Evolutionary conservation across 2,113 vertebrate genomes (phyloP).

Genomic region (Cheirogaleus medius): DNA sequence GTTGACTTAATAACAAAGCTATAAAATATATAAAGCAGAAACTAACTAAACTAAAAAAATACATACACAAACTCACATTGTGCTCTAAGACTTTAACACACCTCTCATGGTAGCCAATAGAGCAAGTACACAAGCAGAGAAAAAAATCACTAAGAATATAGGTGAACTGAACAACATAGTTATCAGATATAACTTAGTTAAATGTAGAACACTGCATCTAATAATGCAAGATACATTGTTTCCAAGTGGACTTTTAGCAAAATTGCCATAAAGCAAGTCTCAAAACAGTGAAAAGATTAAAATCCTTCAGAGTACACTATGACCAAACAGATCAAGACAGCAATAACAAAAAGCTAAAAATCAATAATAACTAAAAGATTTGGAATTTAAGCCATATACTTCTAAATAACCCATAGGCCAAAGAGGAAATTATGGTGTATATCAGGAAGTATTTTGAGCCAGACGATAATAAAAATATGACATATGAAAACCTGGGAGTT

Average conservation of each 20-base stretch:
- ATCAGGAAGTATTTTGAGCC: constrained; percentile 42
- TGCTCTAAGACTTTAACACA: neutral
- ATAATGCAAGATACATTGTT: neutral
- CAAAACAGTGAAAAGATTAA: constrained; percentile 26
- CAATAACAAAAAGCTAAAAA: constrained; percentile 19
- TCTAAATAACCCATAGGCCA: neutral
- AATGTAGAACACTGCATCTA: neutral
- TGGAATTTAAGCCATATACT: neutral
- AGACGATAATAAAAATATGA: constrained; percentile 1
- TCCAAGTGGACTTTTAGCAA: neutral
- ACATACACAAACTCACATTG: neutral
- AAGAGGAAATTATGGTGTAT: neutral
- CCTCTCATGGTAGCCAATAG: neutral
- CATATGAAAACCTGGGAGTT: neutral
- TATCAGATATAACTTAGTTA: neutral
- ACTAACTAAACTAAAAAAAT: constrained; percentile 19
- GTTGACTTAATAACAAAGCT: neutral
- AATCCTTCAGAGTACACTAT: neutral
- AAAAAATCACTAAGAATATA: constrained; percentile 2
- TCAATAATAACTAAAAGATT: neutral
- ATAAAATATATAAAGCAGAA: constrained; percentile 52
- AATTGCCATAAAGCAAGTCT: neutral
- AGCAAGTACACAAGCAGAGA: neutral
- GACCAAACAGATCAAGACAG: constrained; percentile 16
- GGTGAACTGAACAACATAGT: neutral